A percentile compares a stretch with the other conserved stretches of the same genome.
These are phyloP conservation scores for Tetrapedia diversipes DNA, from an alignment of 2,888 invertebrate species.

Conservation along the genomic window DNA sequence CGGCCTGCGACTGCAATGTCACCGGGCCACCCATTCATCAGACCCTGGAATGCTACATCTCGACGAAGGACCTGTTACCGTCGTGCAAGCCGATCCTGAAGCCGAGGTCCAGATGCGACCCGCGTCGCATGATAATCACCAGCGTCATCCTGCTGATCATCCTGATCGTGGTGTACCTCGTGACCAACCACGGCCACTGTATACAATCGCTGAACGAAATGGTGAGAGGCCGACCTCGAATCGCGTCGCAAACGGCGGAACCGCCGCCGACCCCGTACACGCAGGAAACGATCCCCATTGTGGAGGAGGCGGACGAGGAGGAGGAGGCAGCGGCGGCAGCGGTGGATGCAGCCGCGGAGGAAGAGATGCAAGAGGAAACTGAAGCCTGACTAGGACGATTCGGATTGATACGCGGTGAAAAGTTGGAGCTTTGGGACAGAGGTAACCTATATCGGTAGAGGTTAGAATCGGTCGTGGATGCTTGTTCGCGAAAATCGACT, in stretches of 20 bases:
- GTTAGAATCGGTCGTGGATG: too few relatives aligned
- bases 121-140: conserved; percentile 47
- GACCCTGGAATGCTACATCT: conserved; percentile 17
- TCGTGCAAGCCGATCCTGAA: conserved; percentile 52
- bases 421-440: too few relatives aligned
- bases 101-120: conserved; percentile 42
- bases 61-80: conserved; percentile 28
- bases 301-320: neutral
- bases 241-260: neutral
- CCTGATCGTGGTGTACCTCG: conserved; percentile 34
- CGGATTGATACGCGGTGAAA: too few relatives aligned
- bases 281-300: too few relatives aligned
- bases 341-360: too few relatives aligned
- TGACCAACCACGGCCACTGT: conserved; percentile 12
- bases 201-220: neutral
- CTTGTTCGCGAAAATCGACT: too few relatives aligned
- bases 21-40: neutral
- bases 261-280: too few relatives aligned
- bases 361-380: too few relatives aligned
- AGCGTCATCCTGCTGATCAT: conserved; percentile 46
- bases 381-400: too few relatives aligned
- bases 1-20: conserved; percentile 49
- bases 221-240: neutral
- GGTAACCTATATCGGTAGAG: too few relatives aligned
- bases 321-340: neutral